These are phyloP conservation scores for Gopherus evgoodei DNA, from an alignment of 2,113 vertebrate genomes.

Conservation along the genomic window DNA sequence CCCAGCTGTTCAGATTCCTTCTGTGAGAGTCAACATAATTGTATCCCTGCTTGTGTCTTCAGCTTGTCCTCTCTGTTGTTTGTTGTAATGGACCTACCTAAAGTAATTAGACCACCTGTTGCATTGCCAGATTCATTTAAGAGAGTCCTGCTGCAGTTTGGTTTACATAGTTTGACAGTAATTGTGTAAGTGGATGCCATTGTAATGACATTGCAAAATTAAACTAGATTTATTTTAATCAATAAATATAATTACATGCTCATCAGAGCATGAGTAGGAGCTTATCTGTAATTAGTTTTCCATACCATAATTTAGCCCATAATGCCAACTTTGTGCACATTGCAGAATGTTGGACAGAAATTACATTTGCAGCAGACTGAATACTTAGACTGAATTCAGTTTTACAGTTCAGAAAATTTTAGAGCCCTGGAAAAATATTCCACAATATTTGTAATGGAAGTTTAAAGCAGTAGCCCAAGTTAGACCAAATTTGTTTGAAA, in stretches of 20 bases:
- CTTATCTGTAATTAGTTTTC: slow-evolving; percentile 5
- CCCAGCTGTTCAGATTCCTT: slow-evolving; percentile 44
- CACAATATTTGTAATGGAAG: background rate
- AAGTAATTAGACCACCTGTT: slow-evolving; percentile 50
- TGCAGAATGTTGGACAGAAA: background rate
- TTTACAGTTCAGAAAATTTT: background rate
- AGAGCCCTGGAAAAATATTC: background rate
- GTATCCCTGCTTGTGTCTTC: background rate
- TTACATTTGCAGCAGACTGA: background rate
- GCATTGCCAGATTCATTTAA: slow-evolving; percentile 21
- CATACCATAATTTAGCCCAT: background rate
- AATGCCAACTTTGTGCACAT: background rate
- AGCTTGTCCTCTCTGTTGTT: background rate
- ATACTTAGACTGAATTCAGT: background rate
- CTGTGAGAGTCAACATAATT: background rate
- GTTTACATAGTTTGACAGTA: slow-evolving; percentile 31
- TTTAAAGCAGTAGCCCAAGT: background rate
- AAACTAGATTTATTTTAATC: slow-evolving; percentile 26
- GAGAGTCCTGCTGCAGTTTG: background rate
- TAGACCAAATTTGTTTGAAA: background rate
- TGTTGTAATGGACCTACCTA: slow-evolving; percentile 36
- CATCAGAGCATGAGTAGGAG: background rate
- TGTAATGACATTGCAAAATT: slow-evolving; percentile 32
- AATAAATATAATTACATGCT: slow-evolving; percentile 14
- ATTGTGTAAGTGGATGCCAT: slow-evolving; percentile 40